Percentiles rank a stretch among this genome's conserved stretches.
These are phyloP conservation scores for Poecile montanus DNA, from an alignment of 2,797 vertebrate species.

Conservation along the genomic window DNA sequence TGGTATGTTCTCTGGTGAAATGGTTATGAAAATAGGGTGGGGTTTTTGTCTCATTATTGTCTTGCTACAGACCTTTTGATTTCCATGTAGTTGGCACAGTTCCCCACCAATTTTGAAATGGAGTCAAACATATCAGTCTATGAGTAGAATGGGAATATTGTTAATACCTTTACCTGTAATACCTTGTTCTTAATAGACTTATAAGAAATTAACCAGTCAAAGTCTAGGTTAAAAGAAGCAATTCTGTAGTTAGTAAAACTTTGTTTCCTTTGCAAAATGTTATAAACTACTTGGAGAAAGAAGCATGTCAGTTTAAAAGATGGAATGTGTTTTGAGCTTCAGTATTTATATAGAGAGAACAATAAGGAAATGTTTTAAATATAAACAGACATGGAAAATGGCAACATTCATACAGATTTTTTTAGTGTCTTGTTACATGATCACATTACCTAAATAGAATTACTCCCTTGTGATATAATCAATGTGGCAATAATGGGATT, in stretches of 20 bases:
- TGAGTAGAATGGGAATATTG: neutral
- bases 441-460: slow-evolving; percentile 57
- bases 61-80: neutral
- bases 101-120: neutral
- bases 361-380: slow-evolving; percentile 60
- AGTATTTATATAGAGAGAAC: slow-evolving; percentile 18
- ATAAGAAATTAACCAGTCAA: neutral
- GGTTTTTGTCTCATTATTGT: neutral
- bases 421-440: slow-evolving; percentile 55
- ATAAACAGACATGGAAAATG: slow-evolving; percentile 42
- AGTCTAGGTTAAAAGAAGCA: neutral
- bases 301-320: neutral
- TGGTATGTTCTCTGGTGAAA: neutral
- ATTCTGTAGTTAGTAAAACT: neutral
- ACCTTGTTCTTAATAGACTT: neutral
- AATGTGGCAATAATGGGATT: slow-evolving; percentile 46
- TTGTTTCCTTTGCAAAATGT: slow-evolving; percentile 2
- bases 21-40: neutral
- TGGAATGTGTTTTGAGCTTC: neutral
- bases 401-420: slow-evolving; percentile 21
- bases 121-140: neutral
- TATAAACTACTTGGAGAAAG: slow-evolving; percentile 5
- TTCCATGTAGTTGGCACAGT: neutral
- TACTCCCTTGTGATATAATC: slow-evolving; percentile 47
- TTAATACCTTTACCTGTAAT: neutral